Base-by-base conservation (phyloP, 1,140 invertebrate genomes). In the Drosophila yakuba region DNA sequence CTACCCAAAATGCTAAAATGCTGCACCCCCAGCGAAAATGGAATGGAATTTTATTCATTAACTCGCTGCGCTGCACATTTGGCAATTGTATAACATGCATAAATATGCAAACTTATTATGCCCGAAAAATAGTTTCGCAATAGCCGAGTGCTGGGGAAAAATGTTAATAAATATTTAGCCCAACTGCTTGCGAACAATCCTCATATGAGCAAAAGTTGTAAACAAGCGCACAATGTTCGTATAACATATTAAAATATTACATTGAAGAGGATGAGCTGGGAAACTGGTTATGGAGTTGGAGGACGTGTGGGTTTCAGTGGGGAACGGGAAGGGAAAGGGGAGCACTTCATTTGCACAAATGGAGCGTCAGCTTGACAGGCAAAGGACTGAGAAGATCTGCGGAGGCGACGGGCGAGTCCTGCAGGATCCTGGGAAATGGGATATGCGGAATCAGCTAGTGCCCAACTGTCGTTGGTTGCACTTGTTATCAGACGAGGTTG, bases 131-230 rank as follows among this genome's bases (percentile, higher is more conserved):
- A 56, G 67, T 57, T 68, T 15, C 17, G 20, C 36, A 48, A 25
- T 36, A 36, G 41, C 8, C 20, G 43, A 55, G 48, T 73, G 23
- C 57, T 38, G 15, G 71, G 41, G 47, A 25, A 64, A 59, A 75
- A 63, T 84, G 79, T 80, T 84, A 84, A 85, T 84, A 85, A 86
- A 86, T 81, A 78, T 74, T 84, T 85, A 69, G 66, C 48, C 43
- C 66, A 84, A 85, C 69, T 74, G 59, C 57, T 78, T 74, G 48
- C 51, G 41, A 86, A 82, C 82, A 82, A 72, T 75, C 86, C 80
- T 88, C 57, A 78, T 86, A 80, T 69, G 20, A 35, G 67, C 36
- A 48, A 81, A 81, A 74, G 67, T 84, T 84, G 78, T 68, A 77
- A 81, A 69, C 78, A 75, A 75, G 74, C 58, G 62, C 44, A 58